A percentile compares a stretch with the other conserved stretches of the same genome.
Evolutionary conservation across 2,888 invertebrate species (phyloP).

Genomic region (Conops quadrifasciatus): DNA sequence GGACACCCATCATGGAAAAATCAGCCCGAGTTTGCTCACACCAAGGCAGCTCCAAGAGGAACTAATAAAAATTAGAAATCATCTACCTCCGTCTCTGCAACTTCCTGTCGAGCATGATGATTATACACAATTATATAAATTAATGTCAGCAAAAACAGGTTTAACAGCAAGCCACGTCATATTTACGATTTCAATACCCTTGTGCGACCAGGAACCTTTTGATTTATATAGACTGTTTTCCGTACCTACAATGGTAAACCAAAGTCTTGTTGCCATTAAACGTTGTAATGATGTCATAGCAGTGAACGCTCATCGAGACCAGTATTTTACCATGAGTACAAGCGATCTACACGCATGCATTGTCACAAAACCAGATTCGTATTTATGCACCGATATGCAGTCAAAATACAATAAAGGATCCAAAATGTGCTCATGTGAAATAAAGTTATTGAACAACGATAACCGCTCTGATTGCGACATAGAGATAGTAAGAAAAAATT

Average conservation of each 20-base stretch:
- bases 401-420: neutral
- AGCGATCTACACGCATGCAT: neutral
- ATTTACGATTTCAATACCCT: slow-evolving; percentile 8
- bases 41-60: neutral
- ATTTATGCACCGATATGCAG: neutral
- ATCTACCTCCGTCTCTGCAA: slow-evolving; percentile 3
- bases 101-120: slow-evolving; percentile 10
- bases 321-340: neutral
- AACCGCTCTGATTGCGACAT: slow-evolving; percentile 11
- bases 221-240: neutral
- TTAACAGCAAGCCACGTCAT: neutral
- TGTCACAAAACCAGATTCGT: neutral
- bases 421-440: neutral
- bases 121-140: slow-evolving; percentile 5
- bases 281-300: neutral
- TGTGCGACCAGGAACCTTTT: neutral
- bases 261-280: neutral
- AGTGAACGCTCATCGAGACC: neutral
- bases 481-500: slow-evolving; percentile 2
- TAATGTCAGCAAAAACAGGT: slow-evolving; percentile 6
- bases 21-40: neutral
- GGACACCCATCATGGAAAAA: slow-evolving; percentile 11
- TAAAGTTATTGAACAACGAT: slow-evolving; percentile 8
- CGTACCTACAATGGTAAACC: neutral
- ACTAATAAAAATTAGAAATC: neutral